Conservation (phyloP, 1,140 invertebrate species). For the Dendroctonus ponderosae region DNA sequence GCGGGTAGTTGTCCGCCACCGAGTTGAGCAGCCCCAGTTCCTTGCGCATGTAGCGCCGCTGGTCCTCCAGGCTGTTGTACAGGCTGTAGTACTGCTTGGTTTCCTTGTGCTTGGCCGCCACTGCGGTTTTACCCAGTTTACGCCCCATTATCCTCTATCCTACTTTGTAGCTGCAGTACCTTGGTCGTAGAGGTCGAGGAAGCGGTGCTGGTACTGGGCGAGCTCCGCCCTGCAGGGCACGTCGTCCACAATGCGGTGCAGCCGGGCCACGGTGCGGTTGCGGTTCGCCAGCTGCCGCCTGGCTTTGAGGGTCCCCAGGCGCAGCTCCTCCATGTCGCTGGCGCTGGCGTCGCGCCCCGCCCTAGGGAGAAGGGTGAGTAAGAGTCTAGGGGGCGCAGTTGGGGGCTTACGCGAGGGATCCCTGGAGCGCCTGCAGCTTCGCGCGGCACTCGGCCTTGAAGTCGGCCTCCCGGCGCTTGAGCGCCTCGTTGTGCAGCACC, state of each 20-base stretch:
- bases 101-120: constrained; percentile 91
- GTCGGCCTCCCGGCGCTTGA: constrained; percentile 71
- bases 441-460: constrained; percentile 75
- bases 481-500: constrained; percentile 68
- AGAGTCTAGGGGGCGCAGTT: too few relatives aligned
- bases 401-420: too few relatives aligned
- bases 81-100: constrained; percentile 96
- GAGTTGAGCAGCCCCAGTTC: constrained; percentile 91
- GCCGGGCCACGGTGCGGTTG: constrained; percentile 76
- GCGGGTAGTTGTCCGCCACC: constrained; percentile 88
- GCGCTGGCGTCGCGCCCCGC: too few relatives aligned
- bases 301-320: too few relatives aligned
- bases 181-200: constrained; percentile 96
- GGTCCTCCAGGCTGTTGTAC: constrained; percentile 95
- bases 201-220: constrained; percentile 91
- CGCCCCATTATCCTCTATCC: constrained; percentile 2
- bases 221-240: constrained; percentile 89
- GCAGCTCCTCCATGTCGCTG: too few relatives aligned
- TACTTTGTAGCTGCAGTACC: constrained; percentile 55
- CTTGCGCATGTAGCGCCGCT: constrained; percentile 86
- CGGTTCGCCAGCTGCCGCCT: constrained; percentile 71
- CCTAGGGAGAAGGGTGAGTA: too few relatives aligned
- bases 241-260: constrained; percentile 82
- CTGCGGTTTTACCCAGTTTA: constrained; percentile 64
- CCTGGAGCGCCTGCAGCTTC: constrained; percentile 57